Evolutionary conservation across 2,113 vertebrate species (phyloP).

Genomic region (Himantopus leucocephalus): DNA sequence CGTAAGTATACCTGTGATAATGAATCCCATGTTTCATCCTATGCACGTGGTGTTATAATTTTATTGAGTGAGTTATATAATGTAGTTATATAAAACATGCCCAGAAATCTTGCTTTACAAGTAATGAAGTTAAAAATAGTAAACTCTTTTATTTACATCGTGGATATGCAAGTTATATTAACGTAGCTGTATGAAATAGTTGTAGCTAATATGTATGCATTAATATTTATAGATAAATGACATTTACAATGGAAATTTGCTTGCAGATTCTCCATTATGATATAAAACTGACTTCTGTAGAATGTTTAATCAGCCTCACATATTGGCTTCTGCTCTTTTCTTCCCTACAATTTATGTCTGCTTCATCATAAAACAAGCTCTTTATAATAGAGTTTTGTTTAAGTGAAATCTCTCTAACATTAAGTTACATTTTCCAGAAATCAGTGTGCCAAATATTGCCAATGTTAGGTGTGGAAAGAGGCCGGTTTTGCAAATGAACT

Average conservation of each 20-base stretch:
- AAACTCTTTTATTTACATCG: neutral
- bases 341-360: neutral
- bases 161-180: neutral
- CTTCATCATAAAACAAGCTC: neutral
- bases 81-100: neutral
- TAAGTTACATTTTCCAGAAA: neutral
- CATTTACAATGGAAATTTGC: constrained; percentile 45
- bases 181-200: neutral
- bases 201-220: constrained; percentile 8
- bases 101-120: neutral
- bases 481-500: neutral
- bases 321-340: neutral
- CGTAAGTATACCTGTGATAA: neutral
- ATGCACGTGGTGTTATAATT: neutral
- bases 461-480: neutral
- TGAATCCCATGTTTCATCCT: neutral
- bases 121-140: neutral
- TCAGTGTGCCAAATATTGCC: neutral
- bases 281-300: constrained; percentile 7
- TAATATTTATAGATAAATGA: constrained; percentile 35
- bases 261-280: neutral
- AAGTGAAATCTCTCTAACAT: neutral
- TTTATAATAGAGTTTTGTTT: neutral
- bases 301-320: constrained; percentile 11
- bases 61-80: neutral